phyloP scores from a whole-genome alignment of 2,797 vertebrate genomes.

The Lacerta viridis region DNA sequence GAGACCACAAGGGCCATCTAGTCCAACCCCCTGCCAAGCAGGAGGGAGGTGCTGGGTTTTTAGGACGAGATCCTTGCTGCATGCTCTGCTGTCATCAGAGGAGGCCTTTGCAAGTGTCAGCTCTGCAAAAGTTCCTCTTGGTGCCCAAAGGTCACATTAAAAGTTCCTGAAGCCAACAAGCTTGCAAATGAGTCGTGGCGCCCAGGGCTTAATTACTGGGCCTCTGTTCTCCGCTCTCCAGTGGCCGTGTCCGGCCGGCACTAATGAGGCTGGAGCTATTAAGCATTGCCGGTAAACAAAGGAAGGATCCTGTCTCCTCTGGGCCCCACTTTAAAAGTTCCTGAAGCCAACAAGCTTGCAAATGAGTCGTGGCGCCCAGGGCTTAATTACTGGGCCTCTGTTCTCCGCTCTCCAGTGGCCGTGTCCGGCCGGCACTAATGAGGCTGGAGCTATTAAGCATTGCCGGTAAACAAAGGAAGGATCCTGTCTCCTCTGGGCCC shows the following conservation, averaged over 20 bases:
- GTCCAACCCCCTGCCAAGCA: no score
- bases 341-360: neutral
- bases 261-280: neutral
- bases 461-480: constrained; percentile 19
- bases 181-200: neutral
- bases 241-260: accelerated
- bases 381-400: neutral
- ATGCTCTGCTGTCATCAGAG: neutral
- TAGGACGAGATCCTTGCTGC: no score
- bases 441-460: neutral
- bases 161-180: neutral
- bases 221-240: accelerated
- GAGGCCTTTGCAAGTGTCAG: neutral
- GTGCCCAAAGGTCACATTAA: neutral
- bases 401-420: accelerated
- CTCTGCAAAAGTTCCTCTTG: constrained; percentile 21
- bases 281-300: constrained; percentile 12
- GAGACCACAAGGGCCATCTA: no score
- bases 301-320: neutral
- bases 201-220: constrained; percentile 34
- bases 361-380: neutral
- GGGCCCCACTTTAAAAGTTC: neutral
- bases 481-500: neutral
- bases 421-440: neutral
- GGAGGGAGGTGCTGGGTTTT: neutral